A percentile compares a stretch with the other conserved stretches of the same genome.
These are phyloP conservation scores for Sinhomidia bicolor DNA, from an alignment of 2,888 invertebrate species.

Conservation along the genomic window DNA sequence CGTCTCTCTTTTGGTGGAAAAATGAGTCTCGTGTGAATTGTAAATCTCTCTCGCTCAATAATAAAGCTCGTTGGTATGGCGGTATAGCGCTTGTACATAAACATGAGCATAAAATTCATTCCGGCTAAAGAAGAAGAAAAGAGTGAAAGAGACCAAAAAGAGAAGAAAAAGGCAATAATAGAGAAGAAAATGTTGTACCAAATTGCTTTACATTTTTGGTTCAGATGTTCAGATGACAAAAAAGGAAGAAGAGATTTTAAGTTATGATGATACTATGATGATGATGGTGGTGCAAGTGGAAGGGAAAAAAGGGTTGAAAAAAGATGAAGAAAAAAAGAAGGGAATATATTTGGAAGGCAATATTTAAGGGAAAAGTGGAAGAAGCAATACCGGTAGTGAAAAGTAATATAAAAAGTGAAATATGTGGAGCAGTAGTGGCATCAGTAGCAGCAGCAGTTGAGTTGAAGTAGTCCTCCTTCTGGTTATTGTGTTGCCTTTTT, in stretches of 20 bases:
- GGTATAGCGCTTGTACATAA: neutral
- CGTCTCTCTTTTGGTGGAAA: conserved; percentile 4
- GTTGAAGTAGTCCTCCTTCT: neutral
- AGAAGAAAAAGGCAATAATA: neutral
- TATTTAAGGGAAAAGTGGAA: neutral
- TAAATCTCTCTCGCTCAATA: conserved; percentile 19
- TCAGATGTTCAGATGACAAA: conserved; percentile 31
- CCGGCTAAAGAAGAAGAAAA: neutral
- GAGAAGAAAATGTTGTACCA: neutral
- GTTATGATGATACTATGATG: neutral
- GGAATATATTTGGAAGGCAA: neutral
- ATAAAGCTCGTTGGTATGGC: neutral
- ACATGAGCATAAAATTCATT: conserved; percentile 24
- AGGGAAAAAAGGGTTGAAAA: conserved; percentile 2
- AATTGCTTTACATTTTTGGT: neutral
- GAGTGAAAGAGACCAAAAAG: neutral
- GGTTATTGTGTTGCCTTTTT: neutral
- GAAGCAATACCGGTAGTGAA: conserved; percentile 34
- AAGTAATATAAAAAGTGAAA: conserved; percentile 53
- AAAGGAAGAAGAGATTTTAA: conserved; percentile 35
- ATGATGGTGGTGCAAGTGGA: neutral
- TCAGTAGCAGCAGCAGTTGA: neutral
- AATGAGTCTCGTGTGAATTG: conserved; percentile 55
- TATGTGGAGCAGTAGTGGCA: conserved; percentile 55
- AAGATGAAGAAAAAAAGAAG: neutral